Evolutionary conservation across 2,888 invertebrate species (phyloP).

Genomic region (Phoronis australis): DNA sequence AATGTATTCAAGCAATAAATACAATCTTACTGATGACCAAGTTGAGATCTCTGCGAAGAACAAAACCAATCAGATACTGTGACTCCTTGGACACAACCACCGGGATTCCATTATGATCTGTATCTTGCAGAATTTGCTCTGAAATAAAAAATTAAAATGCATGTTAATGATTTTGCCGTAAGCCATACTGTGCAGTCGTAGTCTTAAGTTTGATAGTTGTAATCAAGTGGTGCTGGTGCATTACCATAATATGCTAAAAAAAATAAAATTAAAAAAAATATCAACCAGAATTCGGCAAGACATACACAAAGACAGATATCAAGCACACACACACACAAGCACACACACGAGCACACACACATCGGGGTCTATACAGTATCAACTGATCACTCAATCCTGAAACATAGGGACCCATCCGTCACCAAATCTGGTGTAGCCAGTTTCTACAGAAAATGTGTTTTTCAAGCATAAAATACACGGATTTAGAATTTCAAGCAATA

Average conservation of each 20-base stretch:
- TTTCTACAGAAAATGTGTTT: too few species aligned
- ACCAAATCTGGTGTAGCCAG: too few species aligned
- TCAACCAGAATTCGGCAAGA: background rate
- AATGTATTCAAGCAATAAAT: too few species aligned
- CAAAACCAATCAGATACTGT: constrained; percentile 96
- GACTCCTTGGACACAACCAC: constrained; percentile 95
- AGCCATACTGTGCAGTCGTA: background rate
- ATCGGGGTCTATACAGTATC: too few species aligned
- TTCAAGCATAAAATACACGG: too few species aligned
- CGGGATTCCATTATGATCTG: constrained; percentile 97
- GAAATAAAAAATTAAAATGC: constrained; percentile 14
- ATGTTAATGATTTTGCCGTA: background rate
- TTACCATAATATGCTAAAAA: background rate
- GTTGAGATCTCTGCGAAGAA: constrained; percentile 84
- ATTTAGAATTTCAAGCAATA: too few species aligned
- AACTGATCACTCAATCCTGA: too few species aligned
- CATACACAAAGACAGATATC: background rate
- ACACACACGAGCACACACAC: too few species aligned
- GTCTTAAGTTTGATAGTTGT: background rate
- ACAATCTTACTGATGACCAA: constrained; percentile 69
- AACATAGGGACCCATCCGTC: too few species aligned
- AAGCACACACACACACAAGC: too few species aligned
- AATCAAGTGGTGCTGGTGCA: too few species aligned
- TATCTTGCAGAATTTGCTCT: constrained; percentile 85
- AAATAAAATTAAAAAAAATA: background rate